These are phyloP conservation scores for Xiphophorus birchmanni DNA, from an alignment of 2,797 vertebrate genomes.

Conservation along the genomic window DNA sequence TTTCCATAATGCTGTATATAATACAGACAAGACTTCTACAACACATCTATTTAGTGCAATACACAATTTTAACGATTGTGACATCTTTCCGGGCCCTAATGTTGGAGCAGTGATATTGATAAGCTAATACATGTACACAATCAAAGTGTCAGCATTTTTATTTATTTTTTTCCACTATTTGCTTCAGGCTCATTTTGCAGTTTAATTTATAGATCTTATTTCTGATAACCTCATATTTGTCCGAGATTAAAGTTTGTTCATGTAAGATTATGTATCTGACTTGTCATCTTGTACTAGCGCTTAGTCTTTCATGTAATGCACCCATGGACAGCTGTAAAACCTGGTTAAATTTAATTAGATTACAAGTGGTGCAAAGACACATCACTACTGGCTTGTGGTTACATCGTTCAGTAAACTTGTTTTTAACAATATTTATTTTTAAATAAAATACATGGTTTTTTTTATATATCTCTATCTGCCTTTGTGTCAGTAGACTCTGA, in stretches of 20 bases:
- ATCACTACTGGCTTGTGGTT: neutral
- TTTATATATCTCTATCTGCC: conserved; percentile 22
- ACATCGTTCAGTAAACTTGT: neutral
- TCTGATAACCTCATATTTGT: conserved; percentile 1
- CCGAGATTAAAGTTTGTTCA: neutral
- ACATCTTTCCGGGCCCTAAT: neutral
- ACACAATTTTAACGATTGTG: neutral
- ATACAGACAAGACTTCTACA: neutral
- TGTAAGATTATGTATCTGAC: neutral
- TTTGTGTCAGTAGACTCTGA: conserved; percentile 19
- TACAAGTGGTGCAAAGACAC: neutral
- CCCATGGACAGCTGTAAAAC: neutral
- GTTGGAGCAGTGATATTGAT: neutral
- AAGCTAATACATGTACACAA: neutral
- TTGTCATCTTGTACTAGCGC: neutral
- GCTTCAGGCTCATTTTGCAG: neutral
- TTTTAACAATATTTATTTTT: conserved; percentile 9
- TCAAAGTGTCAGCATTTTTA: neutral
- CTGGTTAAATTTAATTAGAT: neutral
- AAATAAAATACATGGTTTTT: conserved; percentile 8
- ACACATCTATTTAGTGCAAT: neutral
- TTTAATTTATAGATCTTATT: neutral
- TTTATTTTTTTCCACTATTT: neutral
- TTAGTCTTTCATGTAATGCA: neutral
- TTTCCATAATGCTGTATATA: neutral